A percentile compares a stretch with the other conserved stretches of the same genome.
phyloP scores from a whole-genome alignment of 2,113 vertebrate genomes.

The Dasypus novemcinctus region DNA sequence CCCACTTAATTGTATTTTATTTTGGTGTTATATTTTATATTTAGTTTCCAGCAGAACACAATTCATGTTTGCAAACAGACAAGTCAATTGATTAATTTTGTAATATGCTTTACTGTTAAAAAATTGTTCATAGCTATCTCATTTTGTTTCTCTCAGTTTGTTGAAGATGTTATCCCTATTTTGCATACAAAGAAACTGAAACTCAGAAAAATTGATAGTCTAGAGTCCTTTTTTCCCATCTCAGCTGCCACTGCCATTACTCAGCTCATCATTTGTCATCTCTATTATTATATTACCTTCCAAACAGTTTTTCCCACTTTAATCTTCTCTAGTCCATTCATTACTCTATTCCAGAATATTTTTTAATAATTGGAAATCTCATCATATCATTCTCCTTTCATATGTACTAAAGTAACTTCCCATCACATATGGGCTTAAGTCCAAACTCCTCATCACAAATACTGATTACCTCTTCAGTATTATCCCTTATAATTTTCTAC shows the following conservation, averaged over 20 bases:
- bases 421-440: not conserved
- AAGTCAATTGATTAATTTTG: slow-evolving; percentile 10
- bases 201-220: slow-evolving; percentile 34
- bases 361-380: slow-evolving; percentile 15
- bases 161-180: not conserved
- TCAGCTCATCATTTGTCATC: not conserved
- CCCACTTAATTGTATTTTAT: slow-evolving; percentile 13
- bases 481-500: not conserved
- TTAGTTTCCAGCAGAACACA: slow-evolving; percentile 41
- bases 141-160: slow-evolving; percentile 27
- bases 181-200: slow-evolving; percentile 28
- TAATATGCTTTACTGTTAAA: slow-evolving; percentile 44
- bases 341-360: not conserved
- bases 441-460: not conserved
- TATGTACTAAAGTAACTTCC: not conserved
- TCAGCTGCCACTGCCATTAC: not conserved
- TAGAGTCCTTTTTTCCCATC: not conserved
- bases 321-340: not conserved
- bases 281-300: slow-evolving; percentile 24
- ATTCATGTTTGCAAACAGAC: slow-evolving; percentile 43
- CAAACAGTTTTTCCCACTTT: not conserved
- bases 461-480: not conserved
- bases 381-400: not conserved
- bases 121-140: not conserved
- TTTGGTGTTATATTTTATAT: slow-evolving; percentile 45